These are phyloP conservation scores for Megalops cyprinoides DNA, from an alignment of 2,797 vertebrate genomes.

Conservation along the genomic window DNA sequence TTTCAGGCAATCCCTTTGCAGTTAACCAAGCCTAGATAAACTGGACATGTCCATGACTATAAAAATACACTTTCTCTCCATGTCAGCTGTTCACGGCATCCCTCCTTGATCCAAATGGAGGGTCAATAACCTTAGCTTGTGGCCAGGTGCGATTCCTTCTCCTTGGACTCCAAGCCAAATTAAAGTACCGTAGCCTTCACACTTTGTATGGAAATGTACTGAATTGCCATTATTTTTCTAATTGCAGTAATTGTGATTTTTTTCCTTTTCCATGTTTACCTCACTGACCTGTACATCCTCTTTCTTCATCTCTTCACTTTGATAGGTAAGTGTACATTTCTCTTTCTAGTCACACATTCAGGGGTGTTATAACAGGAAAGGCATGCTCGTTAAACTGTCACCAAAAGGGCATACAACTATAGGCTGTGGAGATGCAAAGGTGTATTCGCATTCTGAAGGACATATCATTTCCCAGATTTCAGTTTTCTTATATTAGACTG, in stretches of 20 bases:
- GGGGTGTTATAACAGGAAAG: not conserved
- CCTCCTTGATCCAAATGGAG: too few relatives aligned
- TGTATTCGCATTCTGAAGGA: not conserved
- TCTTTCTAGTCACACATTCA: not conserved
- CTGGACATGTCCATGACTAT: too few relatives aligned
- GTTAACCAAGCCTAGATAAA: too few relatives aligned
- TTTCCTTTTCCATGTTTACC: constrained; percentile 8
- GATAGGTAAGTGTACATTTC: not conserved
- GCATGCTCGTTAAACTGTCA: not conserved
- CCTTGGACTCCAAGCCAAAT: too few relatives aligned
- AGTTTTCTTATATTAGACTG: not conserved
- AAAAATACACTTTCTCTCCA: too few relatives aligned
- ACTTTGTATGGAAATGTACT: too few relatives aligned
- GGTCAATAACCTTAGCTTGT: too few relatives aligned
- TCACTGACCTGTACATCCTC: not conserved
- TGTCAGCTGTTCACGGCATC: too few relatives aligned
- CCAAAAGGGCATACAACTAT: too few relatives aligned
- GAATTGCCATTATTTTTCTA: not conserved
- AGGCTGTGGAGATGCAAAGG: not conserved
- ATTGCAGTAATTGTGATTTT: not conserved
- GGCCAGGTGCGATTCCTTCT: too few relatives aligned
- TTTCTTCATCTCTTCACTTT: not conserved
- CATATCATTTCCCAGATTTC: not conserved
- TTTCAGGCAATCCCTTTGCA: too few relatives aligned
- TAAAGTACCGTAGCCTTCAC: too few relatives aligned